These are phyloP conservation scores for Sinocyclocheilus anshuiensis DNA, from an alignment of 2,113 vertebrate genomes.

Conservation along the genomic window DNA sequence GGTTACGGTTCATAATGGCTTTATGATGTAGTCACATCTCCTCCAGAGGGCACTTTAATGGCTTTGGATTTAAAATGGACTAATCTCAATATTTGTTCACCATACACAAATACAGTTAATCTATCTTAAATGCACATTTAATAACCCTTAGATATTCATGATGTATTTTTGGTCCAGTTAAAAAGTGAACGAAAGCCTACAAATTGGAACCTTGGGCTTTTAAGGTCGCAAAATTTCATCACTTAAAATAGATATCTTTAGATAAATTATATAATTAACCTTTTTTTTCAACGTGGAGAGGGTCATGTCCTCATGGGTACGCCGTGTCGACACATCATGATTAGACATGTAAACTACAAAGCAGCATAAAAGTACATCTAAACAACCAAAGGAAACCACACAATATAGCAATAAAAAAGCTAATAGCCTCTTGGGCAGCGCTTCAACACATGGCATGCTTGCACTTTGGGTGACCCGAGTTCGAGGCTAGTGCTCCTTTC, in stretches of 20 bases:
- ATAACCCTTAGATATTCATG: neutral
- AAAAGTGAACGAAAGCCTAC: neutral
- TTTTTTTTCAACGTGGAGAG: neutral
- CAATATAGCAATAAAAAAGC: neutral
- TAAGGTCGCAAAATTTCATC: too few relatives aligned
- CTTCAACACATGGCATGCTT: neutral
- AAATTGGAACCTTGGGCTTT: too few relatives aligned
- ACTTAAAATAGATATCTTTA: neutral
- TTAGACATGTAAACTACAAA: neutral
- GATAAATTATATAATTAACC: neutral
- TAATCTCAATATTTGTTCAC: conserved; percentile 16
- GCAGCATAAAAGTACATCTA: neutral
- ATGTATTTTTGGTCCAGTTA: neutral
- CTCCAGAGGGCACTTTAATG: conserved; percentile 8
- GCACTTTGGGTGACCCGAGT: neutral
- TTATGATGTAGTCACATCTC: conserved; percentile 7
- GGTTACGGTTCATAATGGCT: conserved; percentile 42
- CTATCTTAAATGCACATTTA: neutral
- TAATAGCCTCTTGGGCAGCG: neutral
- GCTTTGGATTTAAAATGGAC: neutral
- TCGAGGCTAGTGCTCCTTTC: neutral
- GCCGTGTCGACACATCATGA: neutral
- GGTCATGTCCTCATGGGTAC: neutral
- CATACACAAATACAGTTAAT: too few relatives aligned
- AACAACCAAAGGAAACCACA: neutral